phyloP scores from a whole-genome alignment of 2,888 invertebrate species.

The Coecobrya sp. region DNA sequence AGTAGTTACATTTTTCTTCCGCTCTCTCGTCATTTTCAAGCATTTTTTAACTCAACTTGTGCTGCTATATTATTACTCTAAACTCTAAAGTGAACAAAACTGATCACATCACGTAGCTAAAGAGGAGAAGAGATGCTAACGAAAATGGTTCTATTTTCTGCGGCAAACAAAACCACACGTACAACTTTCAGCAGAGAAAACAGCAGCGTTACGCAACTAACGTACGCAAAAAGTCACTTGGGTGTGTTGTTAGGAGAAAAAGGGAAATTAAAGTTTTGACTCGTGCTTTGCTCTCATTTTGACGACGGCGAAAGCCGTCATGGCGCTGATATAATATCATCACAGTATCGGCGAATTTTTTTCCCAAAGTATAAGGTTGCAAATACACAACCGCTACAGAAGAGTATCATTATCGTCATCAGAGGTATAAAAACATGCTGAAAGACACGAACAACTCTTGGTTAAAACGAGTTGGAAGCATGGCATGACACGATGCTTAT shows the following conservation, averaged over 20 bases:
- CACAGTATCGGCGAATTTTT: background rate
- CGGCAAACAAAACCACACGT: background rate
- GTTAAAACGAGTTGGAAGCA: no score
- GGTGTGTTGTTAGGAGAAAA: slow-evolving; percentile 16
- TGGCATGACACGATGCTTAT: no score
- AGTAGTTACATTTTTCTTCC: background rate
- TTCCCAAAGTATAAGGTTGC: no score
- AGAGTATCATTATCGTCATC: background rate
- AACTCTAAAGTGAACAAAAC: background rate
- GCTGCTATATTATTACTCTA: background rate
- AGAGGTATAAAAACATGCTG: no score
- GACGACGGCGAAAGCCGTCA: background rate
- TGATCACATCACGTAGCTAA: background rate
- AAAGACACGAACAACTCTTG: no score
- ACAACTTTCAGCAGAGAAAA: background rate
- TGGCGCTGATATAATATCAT: background rate
- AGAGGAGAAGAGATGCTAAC: background rate
- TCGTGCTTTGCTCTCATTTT: slow-evolving; percentile 15
- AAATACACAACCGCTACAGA: no score
- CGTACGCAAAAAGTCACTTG: background rate
- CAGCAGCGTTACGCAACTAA: background rate
- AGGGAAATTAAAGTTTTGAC: slow-evolving; percentile 49
- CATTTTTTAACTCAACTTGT: background rate
- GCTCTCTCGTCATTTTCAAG: slow-evolving; percentile 5
- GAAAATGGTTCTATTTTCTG: slow-evolving; percentile 17